phyloP scores from a whole-genome alignment of 2,888 invertebrate genomes.

The Tillus elongatus region DNA sequence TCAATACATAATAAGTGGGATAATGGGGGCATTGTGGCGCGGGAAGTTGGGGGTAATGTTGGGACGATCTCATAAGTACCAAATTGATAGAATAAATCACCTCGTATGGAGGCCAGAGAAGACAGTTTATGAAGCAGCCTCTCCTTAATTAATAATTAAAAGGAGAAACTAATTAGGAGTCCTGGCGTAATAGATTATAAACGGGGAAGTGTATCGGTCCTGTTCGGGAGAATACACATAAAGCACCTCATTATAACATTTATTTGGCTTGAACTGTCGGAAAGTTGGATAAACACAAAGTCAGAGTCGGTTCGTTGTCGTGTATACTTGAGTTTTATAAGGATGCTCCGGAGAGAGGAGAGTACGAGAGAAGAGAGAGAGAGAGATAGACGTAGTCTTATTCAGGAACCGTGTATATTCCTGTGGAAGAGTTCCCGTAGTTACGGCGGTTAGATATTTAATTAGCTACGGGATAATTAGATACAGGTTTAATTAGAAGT shows the following conservation, averaged over 20 bases:
- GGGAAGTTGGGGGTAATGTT: no score
- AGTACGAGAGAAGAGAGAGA: no score
- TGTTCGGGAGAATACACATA: slow-evolving; percentile 33
- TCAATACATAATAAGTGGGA: no score
- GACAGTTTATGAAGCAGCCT: slow-evolving; percentile 32
- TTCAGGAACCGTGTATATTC: no score
- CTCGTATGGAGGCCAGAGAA: slow-evolving; percentile 19
- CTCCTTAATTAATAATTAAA: slow-evolving; percentile 41
- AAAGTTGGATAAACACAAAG: slow-evolving; percentile 39
- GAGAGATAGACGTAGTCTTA: no score
- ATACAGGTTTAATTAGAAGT: slow-evolving; percentile 43
- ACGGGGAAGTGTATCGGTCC: slow-evolving; percentile 36
- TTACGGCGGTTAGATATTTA: slow-evolving; percentile 40
- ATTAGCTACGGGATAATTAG: slow-evolving; percentile 41
- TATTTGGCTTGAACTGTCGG: slow-evolving; percentile 39
- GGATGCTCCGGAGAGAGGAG: no score
- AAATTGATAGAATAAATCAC: slow-evolving; percentile 31
- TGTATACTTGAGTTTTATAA: slow-evolving; percentile 39
- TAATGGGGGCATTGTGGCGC: no score
- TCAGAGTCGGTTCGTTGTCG: slow-evolving; percentile 36
- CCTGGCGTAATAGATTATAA: slow-evolving; percentile 38
- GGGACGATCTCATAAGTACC: no score
- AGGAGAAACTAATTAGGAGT: slow-evolving; percentile 40
- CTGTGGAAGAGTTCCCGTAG: no score
- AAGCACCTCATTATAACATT: slow-evolving; percentile 38